phyloP scores from a whole-genome alignment of 37 sponge, comb jelly and placozoan species.

The Hormiphora californensis region DNA sequence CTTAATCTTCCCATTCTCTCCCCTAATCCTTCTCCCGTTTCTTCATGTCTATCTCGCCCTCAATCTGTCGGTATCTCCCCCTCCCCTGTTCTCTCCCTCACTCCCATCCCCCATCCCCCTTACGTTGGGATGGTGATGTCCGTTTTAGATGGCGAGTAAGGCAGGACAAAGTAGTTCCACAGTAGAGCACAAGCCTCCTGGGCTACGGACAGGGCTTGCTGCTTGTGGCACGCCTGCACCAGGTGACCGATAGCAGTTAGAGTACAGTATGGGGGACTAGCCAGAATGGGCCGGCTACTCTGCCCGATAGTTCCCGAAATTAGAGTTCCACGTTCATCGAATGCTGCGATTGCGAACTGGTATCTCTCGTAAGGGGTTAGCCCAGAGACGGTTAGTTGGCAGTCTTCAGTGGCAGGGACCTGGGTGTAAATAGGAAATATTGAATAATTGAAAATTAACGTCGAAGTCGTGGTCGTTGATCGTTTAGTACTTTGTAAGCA shows the following conservation, averaged over 20 bases:
- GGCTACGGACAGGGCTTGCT: constrained; percentile 61
- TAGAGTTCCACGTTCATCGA: constrained; percentile 46
- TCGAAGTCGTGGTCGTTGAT: not conserved
- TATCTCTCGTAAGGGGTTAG: constrained; percentile 69
- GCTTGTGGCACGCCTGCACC: constrained; percentile 64
- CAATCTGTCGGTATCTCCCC: too few species aligned
- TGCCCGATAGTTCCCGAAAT: constrained; percentile 69
- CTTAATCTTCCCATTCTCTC: too few species aligned
- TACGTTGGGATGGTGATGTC: constrained; percentile 52
- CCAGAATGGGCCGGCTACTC: constrained; percentile 65
- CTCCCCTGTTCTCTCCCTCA: too few species aligned
- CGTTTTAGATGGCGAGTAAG: not conserved
- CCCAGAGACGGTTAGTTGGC: constrained; percentile 59
- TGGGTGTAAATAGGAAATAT: not conserved
- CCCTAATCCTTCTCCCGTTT: too few species aligned
- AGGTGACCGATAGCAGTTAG: constrained; percentile 61
- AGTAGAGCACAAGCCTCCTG: constrained; percentile 57
- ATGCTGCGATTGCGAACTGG: constrained; percentile 81
- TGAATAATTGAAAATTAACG: not conserved
- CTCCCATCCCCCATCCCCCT: too few species aligned
- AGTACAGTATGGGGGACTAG: constrained; percentile 59
- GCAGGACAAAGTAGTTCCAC: constrained; percentile 68
- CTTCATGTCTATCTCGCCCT: too few species aligned
- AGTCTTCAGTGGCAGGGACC: constrained; percentile 62
- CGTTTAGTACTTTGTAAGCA: too few species aligned